Conservation (phyloP, 64 coral and sea anemone genomes). For the Montipora foliosa region DNA sequence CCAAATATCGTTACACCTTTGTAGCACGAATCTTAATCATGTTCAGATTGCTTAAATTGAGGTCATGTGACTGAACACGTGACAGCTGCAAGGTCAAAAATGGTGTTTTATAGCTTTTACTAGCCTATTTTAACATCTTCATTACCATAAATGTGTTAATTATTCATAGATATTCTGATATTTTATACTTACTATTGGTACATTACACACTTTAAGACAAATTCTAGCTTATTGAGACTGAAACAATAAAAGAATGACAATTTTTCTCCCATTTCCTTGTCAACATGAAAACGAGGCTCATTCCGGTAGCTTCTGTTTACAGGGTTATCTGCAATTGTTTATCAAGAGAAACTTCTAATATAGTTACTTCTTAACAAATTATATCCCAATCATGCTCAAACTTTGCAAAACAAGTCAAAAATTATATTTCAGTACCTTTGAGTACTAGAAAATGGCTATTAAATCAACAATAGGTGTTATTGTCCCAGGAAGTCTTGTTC, state of each 20-base stretch:
- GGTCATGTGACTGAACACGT: slow-evolving; percentile 36
- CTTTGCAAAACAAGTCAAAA: not conserved
- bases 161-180: slow-evolving; percentile 43
- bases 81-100: not conserved
- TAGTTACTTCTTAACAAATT: not conserved
- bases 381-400: not conserved
- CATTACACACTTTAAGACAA: slow-evolving; percentile 13
- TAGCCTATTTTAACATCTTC: not conserved
- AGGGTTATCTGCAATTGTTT: not conserved
- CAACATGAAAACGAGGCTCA: slow-evolving; percentile 33
- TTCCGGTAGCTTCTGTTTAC: not conserved
- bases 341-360: slow-evolving; percentile 14
- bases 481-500: no score
- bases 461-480: no score
- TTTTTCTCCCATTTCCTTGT: slow-evolving; percentile 17
- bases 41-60: not conserved
- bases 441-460: no score
- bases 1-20: slow-evolving; percentile 31
- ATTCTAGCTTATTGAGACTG: slow-evolving; percentile 10
- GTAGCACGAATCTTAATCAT: slow-evolving; percentile 13
- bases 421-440: not conserved
- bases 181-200: slow-evolving; percentile 13
- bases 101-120: slow-evolving; percentile 3
- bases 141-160: slow-evolving; percentile 15
- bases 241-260: slow-evolving; percentile 33